phyloP scores from a whole-genome alignment of 1,140 invertebrate genomes.

The Trachelipus rathkii region DNA sequence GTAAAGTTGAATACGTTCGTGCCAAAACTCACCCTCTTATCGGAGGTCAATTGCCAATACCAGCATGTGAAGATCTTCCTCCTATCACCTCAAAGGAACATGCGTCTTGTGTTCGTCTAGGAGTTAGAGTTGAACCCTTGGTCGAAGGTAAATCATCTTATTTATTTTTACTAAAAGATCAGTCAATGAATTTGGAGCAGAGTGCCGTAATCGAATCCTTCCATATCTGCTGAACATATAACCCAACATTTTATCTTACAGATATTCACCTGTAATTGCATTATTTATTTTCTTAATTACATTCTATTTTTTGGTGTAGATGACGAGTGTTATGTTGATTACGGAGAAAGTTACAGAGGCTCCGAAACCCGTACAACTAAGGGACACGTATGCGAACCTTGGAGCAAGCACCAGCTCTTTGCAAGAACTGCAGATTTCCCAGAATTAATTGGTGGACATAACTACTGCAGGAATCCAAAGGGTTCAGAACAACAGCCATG shows the following conservation, averaged over 20 bases:
- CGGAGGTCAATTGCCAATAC: conserved; percentile 68
- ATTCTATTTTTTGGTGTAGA: not conserved
- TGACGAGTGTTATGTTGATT: conserved; percentile 74
- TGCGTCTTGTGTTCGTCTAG: conserved; percentile 74
- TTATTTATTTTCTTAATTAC: no score
- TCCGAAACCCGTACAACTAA: conserved; percentile 65
- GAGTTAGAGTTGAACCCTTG: conserved; percentile 57
- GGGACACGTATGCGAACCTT: conserved; percentile 72
- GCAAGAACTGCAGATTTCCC: conserved; percentile 69
- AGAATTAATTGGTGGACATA: conserved; percentile 79
- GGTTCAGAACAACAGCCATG: conserved; percentile 74
- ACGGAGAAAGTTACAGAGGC: conserved; percentile 75
- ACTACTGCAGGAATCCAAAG: conserved; percentile 89
- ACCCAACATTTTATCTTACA: no score
- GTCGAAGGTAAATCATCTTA: conserved; percentile 55
- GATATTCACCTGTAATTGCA: no score
- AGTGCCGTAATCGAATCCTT: no score
- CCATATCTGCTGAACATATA: no score
- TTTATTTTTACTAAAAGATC: not conserved
- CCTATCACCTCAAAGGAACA: conserved; percentile 65
- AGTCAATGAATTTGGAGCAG: not conserved
- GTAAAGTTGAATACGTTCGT: conserved; percentile 85
- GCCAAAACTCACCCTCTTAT: conserved; percentile 87
- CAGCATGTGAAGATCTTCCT: conserved; percentile 81
- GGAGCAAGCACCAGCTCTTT: conserved; percentile 65